phyloP scores from a whole-genome alignment of 2,113 vertebrate genomes.

The Dromas ardeola region DNA sequence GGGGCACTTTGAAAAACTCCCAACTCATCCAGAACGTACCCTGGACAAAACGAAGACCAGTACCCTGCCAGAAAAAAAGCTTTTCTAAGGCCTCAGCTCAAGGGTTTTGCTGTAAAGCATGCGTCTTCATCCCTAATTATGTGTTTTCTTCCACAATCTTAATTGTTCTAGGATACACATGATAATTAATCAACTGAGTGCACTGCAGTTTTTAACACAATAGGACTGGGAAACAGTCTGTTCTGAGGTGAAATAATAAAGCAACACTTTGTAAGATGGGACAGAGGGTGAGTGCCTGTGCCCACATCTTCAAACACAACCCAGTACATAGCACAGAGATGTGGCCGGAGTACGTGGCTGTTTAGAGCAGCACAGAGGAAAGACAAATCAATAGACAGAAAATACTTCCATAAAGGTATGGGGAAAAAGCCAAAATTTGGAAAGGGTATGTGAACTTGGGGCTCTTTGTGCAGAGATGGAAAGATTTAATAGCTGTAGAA shows the following conservation, averaged over 20 bases:
- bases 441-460: neutral
- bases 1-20: neutral
- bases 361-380: neutral
- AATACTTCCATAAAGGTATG: neutral
- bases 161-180: neutral
- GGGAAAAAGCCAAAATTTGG: neutral
- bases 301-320: neutral
- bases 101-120: neutral
- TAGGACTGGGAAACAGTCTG: neutral
- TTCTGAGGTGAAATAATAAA: neutral
- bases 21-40: neutral
- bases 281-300: neutral
- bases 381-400: neutral
- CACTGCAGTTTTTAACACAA: neutral
- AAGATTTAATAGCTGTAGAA: neutral
- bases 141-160: neutral
- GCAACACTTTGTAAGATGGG: neutral
- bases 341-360: rapidly evolving
- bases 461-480: neutral
- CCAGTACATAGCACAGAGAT: neutral
- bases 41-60: neutral
- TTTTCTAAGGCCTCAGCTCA: neutral
- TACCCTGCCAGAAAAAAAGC: neutral
- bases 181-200: neutral
- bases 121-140: neutral